Evolutionary conservation across 2,797 vertebrate genomes (phyloP), one percentile per base, ranked within the genome.

Genomic region (Micromesistius poutassou): DNA sequence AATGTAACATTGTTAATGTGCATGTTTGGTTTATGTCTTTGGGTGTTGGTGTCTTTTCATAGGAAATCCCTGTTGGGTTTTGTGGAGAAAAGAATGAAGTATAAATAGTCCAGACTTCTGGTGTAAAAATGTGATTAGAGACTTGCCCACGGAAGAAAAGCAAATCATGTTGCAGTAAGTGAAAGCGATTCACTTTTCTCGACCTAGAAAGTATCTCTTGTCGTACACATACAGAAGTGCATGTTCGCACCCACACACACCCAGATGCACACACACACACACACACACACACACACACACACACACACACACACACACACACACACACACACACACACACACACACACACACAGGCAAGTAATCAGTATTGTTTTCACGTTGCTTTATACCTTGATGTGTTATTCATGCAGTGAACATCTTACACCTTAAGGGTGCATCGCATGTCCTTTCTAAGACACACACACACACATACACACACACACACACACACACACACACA

Each of bases 41-140:
- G 83, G 78, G 78, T 79, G 77, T 79, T 89, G 81, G 89, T 89
- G 85, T 87, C 79, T 84, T 88, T 87, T 82, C 6, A 75, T 84
- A 76, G 84, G 86, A 89, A 90, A 91, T 92, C 89, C 79, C 78
- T 85, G 84, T 88, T 89, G 88, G 83, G 85, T 81, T 85, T 77
- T 89, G 88, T 71, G 81, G 76, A 80, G 81, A 77, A 79, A 89
- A 84, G 82, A 73, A 73, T 25, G 4, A 76, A 74, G 85, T 86
- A 87, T 90, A 90, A 91, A 91, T 88, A 88, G 86, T 76, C 36
- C 78, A 85, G 81, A 87, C 83, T 80, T 86, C 81, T 83, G 84
- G 86, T 89, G 89, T 85, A 85, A 87, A 90, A 92, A 90, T 87
- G 87, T 89, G 87, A 91, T 91, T 91, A 89, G 79, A 83, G 89